Percentiles rank a stretch among this genome's conserved stretches.
Evolutionary conservation across 2,113 vertebrate genomes (phyloP).

Genomic region (Phaethon lepturus): DNA sequence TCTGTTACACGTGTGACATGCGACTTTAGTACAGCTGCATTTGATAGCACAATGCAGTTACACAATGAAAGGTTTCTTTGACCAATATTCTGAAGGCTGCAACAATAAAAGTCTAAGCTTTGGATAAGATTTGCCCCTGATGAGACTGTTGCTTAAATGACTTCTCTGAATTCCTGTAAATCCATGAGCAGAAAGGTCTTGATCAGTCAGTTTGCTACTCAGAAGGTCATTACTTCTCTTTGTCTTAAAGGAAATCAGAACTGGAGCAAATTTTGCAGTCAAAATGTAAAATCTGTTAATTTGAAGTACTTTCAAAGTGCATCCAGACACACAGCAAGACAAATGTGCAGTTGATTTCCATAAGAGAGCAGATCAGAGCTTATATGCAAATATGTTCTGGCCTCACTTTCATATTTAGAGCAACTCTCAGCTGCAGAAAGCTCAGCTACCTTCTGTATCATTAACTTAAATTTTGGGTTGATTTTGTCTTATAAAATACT

Average conservation of each 20-base stretch:
- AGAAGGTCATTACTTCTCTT: neutral
- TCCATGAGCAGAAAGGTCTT: neutral
- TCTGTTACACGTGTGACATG: neutral
- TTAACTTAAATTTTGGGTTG: neutral
- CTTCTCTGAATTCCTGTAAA: neutral
- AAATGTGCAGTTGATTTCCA: accelerated
- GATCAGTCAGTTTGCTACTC: neutral
- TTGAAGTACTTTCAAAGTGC: neutral
- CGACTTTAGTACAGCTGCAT: neutral
- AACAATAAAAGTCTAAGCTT: neutral
- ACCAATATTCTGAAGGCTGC: neutral
- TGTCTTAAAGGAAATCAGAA: neutral
- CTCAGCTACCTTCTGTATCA: neutral
- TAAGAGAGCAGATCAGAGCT: neutral
- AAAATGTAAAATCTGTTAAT: neutral
- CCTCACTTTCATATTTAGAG: neutral
- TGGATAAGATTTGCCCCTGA: neutral
- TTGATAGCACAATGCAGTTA: neutral
- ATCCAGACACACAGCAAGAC: neutral
- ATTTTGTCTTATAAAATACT: neutral
- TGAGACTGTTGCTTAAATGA: neutral
- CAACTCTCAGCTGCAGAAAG: neutral
- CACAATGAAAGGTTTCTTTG: neutral
- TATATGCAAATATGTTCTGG: neutral
- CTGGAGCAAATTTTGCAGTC: neutral